These are phyloP conservation scores for Bradysia coprophila DNA, from an alignment of 1,140 invertebrate genomes.

Conservation along the genomic window DNA sequence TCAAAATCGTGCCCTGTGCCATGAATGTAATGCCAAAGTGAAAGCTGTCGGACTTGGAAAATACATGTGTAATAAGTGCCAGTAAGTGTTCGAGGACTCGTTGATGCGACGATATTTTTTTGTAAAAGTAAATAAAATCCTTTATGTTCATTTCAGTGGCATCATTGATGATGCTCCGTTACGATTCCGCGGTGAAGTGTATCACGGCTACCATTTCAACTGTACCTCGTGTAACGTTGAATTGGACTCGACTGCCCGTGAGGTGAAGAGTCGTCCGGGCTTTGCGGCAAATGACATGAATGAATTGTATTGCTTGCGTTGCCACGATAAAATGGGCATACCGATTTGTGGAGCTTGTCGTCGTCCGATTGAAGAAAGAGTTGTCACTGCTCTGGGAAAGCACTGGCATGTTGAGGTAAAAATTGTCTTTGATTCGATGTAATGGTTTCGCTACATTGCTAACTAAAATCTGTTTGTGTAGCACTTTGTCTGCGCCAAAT, in stretches of 20 bases:
- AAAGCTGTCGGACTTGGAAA: slow-evolving; percentile 91
- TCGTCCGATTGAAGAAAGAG: slow-evolving; percentile 88
- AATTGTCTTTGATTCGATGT: not conserved
- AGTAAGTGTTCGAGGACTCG: slow-evolving; percentile 66
- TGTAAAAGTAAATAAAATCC: too few relatives aligned
- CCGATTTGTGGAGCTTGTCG: slow-evolving; percentile 95
- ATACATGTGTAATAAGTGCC: slow-evolving; percentile 98
- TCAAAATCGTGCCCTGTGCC: slow-evolving; percentile 79
- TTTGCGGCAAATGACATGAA: slow-evolving; percentile 86
- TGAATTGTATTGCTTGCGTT: slow-evolving; percentile 92
- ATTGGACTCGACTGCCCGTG: slow-evolving; percentile 77
- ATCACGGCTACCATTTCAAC: slow-evolving; percentile 99
- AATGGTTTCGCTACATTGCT: too few relatives aligned
- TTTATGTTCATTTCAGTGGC: slow-evolving; percentile 37
- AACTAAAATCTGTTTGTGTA: too few relatives aligned
- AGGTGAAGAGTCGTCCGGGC: slow-evolving; percentile 79
- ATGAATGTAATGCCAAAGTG: slow-evolving; percentile 89
- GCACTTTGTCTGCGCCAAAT: slow-evolving; percentile 99
- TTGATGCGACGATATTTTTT: too few relatives aligned
- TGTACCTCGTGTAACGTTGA: slow-evolving; percentile 80
- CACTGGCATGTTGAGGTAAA: slow-evolving; percentile 94
- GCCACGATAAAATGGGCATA: slow-evolving; percentile 98
- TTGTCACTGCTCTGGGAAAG: slow-evolving; percentile 94
- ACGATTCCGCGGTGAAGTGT: slow-evolving; percentile 90
- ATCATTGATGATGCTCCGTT: slow-evolving; percentile 94